These are phyloP conservation scores for Coryphaenoides rupestris DNA, from an alignment of 2,113 vertebrate species.

Conservation along the genomic window DNA sequence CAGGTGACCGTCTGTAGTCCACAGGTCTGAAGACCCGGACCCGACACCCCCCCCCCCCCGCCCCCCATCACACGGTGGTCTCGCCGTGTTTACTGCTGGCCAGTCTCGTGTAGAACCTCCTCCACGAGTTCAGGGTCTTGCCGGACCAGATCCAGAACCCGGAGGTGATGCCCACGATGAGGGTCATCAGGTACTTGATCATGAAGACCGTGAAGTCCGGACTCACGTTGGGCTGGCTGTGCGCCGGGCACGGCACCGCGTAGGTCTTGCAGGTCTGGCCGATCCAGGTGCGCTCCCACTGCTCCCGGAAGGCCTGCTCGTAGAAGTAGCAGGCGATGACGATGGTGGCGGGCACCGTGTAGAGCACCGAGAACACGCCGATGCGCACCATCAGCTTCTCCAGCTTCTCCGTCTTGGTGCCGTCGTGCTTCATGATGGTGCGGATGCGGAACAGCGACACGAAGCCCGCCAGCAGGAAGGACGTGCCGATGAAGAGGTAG, in stretches of 20 bases:
- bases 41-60: too few relatives aligned
- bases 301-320: constrained; percentile 93
- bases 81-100: constrained; percentile 93
- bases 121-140: constrained; percentile 96
- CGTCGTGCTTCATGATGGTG: constrained; percentile 98
- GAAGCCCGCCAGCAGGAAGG: constrained; percentile 93
- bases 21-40: too few relatives aligned
- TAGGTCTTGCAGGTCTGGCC: constrained; percentile 95
- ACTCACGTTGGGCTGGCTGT: constrained; percentile 89
- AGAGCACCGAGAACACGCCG: constrained; percentile 94
- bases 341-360: constrained; percentile 95
- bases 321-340: constrained; percentile 97
- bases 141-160: constrained; percentile 99
- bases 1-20: too few relatives aligned
- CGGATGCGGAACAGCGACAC: constrained; percentile 96
- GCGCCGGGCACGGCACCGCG: constrained; percentile 84
- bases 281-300: constrained; percentile 97
- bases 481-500: constrained; percentile 96
- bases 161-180: constrained; percentile 98
- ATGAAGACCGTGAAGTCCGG: constrained; percentile 98
- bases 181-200: constrained; percentile 99
- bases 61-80: constrained; percentile 84
- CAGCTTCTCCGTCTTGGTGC: constrained; percentile 96
- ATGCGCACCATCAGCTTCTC: constrained; percentile 98
- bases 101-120: constrained; percentile 92